These are phyloP conservation scores for Ranitomeya variabilis DNA, from an alignment of 2,113 vertebrate species.

Conservation along the genomic window DNA sequence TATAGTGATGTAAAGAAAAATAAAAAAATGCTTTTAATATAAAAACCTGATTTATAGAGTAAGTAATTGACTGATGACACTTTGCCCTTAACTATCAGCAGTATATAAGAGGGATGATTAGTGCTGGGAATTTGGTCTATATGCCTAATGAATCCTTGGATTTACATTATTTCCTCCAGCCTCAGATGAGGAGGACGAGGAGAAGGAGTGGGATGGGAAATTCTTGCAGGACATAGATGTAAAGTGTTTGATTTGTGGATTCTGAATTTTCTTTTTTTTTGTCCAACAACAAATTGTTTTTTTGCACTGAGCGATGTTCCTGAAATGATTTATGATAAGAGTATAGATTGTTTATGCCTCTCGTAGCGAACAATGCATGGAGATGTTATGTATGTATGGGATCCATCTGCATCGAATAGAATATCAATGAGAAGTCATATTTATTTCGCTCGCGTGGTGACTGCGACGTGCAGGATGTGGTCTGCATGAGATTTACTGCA, in stretches of 20 bases:
- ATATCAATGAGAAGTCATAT: conserved; percentile 3
- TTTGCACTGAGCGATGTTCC: conserved; percentile 14
- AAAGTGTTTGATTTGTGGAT: conserved; percentile 10
- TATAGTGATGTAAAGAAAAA: too few species aligned
- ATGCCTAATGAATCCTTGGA: not conserved
- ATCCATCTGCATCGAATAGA: conserved; percentile 16
- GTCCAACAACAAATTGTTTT: conserved; percentile 3
- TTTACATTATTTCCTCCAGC: not conserved
- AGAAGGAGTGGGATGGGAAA: not conserved
- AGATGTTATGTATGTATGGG: not conserved
- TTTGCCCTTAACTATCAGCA: not conserved
- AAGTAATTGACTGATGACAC: too few species aligned
- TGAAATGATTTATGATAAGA: conserved; percentile 35
- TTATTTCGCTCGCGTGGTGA: not conserved
- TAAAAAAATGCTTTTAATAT: too few species aligned
- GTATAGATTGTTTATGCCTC: conserved; percentile 21
- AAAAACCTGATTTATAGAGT: too few species aligned
- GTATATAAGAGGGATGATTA: not conserved
- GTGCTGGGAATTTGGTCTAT: not conserved
- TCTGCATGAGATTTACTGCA: not conserved
- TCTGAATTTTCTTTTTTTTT: not conserved
- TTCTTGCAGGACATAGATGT: not conserved
- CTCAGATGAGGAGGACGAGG: not conserved
- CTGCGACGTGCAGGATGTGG: not conserved
- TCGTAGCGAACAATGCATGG: not conserved